A percentile compares a stretch with the other conserved stretches of the same genome.
phyloP scores from a whole-genome alignment of 1,140 invertebrate genomes.

The Akabosia matsudoensis region DNA sequence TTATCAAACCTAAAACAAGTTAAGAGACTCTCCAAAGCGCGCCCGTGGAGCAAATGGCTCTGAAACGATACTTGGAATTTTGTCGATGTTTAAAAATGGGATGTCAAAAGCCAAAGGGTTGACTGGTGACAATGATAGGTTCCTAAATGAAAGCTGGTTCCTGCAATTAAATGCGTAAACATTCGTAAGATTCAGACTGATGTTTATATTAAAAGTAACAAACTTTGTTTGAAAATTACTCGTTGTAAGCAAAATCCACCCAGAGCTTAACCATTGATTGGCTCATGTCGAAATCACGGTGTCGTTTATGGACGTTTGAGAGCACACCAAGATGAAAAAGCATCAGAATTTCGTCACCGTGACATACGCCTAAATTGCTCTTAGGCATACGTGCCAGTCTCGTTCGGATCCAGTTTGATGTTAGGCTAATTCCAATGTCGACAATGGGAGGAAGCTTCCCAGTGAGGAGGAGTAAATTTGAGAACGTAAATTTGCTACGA shows the following conservation, averaged over 20 bases:
- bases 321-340: slow-evolving; percentile 22
- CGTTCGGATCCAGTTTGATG: neutral
- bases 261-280: slow-evolving; percentile 24
- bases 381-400: neutral
- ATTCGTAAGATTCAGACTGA: neutral
- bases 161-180: neutral
- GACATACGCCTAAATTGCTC: neutral
- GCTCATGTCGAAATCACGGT: slow-evolving; percentile 24
- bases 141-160: neutral
- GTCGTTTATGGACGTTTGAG: neutral
- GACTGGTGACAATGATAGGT: neutral
- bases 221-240: slow-evolving; percentile 4
- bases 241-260: slow-evolving; percentile 27
- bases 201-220: neutral
- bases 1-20: neutral
- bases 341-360: slow-evolving; percentile 23
- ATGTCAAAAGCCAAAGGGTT: neutral
- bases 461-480: neutral
- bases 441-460: neutral
- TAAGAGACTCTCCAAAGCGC: neutral
- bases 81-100: neutral
- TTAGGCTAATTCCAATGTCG: neutral
- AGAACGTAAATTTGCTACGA: neutral
- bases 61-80: neutral
- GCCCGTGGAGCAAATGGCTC: neutral